A percentile compares a stretch with the other conserved stretches of the same genome.
These are phyloP conservation scores for Poecilia latipinna DNA, from an alignment of 2,113 vertebrate species.

Conservation along the genomic window DNA sequence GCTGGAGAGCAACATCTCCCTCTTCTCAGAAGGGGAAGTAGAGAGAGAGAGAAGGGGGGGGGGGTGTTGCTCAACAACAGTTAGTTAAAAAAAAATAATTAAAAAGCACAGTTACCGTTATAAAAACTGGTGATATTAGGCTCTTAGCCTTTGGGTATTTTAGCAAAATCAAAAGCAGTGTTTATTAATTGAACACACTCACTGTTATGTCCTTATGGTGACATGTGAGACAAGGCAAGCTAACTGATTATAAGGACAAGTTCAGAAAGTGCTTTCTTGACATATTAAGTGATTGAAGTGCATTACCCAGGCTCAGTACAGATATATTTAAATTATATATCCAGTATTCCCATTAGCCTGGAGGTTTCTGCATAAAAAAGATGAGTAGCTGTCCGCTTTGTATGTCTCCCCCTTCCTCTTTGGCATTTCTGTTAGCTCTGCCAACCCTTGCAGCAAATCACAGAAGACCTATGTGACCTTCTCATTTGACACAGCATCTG, in stretches of 20 bases:
- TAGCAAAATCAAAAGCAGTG: neutral
- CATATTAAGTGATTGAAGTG: neutral
- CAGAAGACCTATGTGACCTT: conserved; percentile 40
- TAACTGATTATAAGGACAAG: neutral
- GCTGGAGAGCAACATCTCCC: no score
- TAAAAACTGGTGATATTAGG: neutral
- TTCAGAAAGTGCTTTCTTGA: neutral
- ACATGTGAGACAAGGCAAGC: neutral
- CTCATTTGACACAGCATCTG: conserved; percentile 40
- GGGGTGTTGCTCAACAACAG: no score
- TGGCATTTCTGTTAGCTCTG: conserved; percentile 21
- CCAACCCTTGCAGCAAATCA: conserved; percentile 32
- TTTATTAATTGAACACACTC: neutral
- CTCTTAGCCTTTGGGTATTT: neutral
- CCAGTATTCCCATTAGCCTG: neutral
- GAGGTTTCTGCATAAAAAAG: conserved; percentile 1
- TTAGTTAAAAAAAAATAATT: neutral
- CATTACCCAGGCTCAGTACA: neutral
- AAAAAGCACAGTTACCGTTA: neutral
- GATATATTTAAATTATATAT: neutral
- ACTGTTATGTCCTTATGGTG: neutral
- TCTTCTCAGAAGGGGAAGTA: no score
- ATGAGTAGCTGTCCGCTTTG: conserved; percentile 26
- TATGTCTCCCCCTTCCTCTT: conserved; percentile 1
- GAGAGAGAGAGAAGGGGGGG: no score